Percentiles rank a stretch among this genome's conserved stretches.
Conservation (phyloP, 2,888 invertebrate genomes). For the Callimorpha dominula region DNA sequence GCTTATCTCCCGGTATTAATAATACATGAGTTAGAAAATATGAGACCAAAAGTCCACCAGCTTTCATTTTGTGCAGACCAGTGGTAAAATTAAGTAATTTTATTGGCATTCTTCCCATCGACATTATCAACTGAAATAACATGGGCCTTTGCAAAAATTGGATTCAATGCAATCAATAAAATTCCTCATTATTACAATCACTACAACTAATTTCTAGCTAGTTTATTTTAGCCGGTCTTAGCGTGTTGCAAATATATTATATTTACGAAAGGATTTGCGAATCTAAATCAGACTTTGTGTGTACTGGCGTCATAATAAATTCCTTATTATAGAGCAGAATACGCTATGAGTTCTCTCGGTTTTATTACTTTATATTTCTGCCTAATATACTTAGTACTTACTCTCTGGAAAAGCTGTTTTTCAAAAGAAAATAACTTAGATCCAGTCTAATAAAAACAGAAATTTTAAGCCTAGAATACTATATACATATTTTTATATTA, state of each 20-base stretch:
- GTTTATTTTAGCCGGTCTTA: conserved; percentile 26
- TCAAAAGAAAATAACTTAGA: conserved; percentile 11
- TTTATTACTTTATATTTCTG: conserved; percentile 27
- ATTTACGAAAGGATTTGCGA: conserved; percentile 22
- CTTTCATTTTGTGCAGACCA: conserved; percentile 72
- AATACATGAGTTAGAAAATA: conserved; percentile 81
- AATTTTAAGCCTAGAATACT: background rate
- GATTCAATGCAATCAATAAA: conserved; percentile 31
- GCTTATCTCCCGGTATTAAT: conserved; percentile 76
- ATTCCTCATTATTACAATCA: conserved; percentile 21
- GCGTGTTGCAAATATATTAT: conserved; percentile 20
- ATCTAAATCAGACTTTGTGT: conserved; percentile 33
- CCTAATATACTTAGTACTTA: conserved; percentile 10
- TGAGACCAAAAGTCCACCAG: conserved; percentile 64
- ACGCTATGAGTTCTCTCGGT: conserved; percentile 18
- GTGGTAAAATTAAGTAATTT: conserved; percentile 80
- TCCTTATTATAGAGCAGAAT: conserved; percentile 30
- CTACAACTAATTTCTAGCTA: conserved; percentile 13
- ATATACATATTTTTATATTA: background rate
- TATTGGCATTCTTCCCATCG: conserved; percentile 79
- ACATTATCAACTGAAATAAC: conserved; percentile 62
- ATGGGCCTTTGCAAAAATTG: conserved; percentile 35
- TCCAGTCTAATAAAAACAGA: background rate
- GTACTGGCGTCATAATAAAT: conserved; percentile 31
- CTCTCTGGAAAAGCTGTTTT: conserved; percentile 4